Base-by-base conservation (phyloP, 2,797 vertebrate species). In the Eulemur coronatus region DNA sequence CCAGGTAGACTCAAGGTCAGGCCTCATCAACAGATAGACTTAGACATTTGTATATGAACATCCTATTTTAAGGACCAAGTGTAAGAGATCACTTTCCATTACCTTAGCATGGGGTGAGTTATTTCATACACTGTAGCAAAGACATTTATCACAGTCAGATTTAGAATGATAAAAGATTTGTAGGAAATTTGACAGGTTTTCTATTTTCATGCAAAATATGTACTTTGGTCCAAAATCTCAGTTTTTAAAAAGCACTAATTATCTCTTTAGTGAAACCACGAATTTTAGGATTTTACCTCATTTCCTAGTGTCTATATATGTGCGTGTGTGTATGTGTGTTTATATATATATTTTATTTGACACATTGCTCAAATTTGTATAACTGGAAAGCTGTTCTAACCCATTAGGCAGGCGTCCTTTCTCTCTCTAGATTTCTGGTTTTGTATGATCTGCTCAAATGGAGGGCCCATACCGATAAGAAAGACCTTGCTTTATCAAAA, bases 211-310 rank as follows among this genome's bases (percentile, higher is more conserved):
- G 61, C 9, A 70, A 94, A 96, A 94, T 87, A 78, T 7, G 2
- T 87, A 9, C 46, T 89, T 96, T 89, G 7, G 52, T 76, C 22
- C 46, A 79, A 72, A 13, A 92, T 59, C 24, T 88, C 50, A 75
- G 61, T 38, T 92, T 84, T 93, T 52, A 59, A 70, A 97, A 90
- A 38, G 30, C 12, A 92, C 12, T 78, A 72, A 48, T 96, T 94
- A 88, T 80, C 52, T 82, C 26, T 48, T 46, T 7, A 91, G 12
- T 22, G 17, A 97, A 85, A 55, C 57, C 30, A 67, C n/a, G 7
- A 87, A 78, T 52, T 94, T 81, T 61, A 76, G 35, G 2, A 17
- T 80, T 94, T 70, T 7, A 18, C 17, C 15, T 15, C 8, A 41
- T 80, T 46, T 69, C 35, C 38, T 76, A 2, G 18, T 55, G 22